phyloP scores from a whole-genome alignment of 2,888 invertebrate species.

The Diabrotica balteata region DNA sequence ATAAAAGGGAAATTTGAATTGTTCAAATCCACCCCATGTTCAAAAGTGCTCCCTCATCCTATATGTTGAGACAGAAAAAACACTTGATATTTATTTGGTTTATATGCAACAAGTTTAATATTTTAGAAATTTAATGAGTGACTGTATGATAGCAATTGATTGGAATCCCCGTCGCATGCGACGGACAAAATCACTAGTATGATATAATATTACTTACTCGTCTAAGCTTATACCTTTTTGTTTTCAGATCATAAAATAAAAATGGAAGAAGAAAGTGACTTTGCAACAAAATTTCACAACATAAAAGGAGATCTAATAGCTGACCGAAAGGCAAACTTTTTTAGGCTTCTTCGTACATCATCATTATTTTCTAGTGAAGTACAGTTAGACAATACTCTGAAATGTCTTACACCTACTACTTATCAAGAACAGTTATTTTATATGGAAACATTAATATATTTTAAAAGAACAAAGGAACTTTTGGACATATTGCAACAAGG shows the following conservation, averaged over 20 bases:
- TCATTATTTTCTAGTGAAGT: constrained; percentile 14
- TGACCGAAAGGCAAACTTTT: constrained; percentile 40
- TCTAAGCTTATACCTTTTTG: too few relatives aligned
- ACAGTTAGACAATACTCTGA: constrained; percentile 22
- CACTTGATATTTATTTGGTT: too few relatives aligned
- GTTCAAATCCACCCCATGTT: too few relatives aligned
- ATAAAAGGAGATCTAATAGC: constrained; percentile 38
- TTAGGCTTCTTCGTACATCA: constrained; percentile 32
- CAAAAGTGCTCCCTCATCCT: too few relatives aligned
- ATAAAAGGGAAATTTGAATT: too few relatives aligned
- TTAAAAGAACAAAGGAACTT: constrained; percentile 37
- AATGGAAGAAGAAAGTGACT: constrained; percentile 32
- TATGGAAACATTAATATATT: constrained; percentile 43
- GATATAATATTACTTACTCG: too few relatives aligned
- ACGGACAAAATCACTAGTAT: too few relatives aligned
- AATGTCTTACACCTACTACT: constrained; percentile 38
- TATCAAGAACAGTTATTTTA: constrained; percentile 45
- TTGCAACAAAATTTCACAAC: constrained; percentile 37
- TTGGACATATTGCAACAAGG: constrained; percentile 41
- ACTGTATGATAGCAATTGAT: too few relatives aligned
- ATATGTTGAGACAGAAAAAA: too few relatives aligned
- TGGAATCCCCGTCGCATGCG: too few relatives aligned
- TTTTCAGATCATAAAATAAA: not conserved
- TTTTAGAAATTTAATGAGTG: too few relatives aligned
- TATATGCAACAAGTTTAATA: too few relatives aligned